Percentiles rank a stretch among this genome's conserved stretches.
These are phyloP conservation scores for Laterallus jamaicensis DNA, from an alignment of 2,113 vertebrate genomes.

Conservation along the genomic window DNA sequence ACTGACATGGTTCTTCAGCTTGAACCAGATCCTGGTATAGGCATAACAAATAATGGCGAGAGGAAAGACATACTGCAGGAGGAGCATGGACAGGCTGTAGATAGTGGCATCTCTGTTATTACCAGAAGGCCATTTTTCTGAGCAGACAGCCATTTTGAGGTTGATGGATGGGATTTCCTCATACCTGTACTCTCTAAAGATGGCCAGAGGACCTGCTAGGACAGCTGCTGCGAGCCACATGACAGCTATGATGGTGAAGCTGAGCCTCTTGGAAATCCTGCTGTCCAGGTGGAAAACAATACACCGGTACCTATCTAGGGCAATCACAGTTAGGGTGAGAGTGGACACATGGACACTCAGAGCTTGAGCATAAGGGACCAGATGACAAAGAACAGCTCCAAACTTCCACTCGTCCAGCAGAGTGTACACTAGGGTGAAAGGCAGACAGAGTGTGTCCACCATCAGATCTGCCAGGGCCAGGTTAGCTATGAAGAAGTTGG, in stretches of 20 bases:
- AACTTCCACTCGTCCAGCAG: constrained; percentile 92
- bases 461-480: constrained; percentile 90
- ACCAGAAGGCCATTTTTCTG: constrained; percentile 88
- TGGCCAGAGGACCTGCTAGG: constrained; percentile 86
- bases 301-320: constrained; percentile 88
- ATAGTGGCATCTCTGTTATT: constrained; percentile 87
- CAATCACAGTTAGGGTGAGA: constrained; percentile 89
- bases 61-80: constrained; percentile 88
- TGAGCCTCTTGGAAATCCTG: constrained; percentile 83
- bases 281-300: constrained; percentile 90
- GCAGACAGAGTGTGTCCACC: constrained; percentile 88
- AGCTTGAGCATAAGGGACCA: constrained; percentile 89
- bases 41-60: constrained; percentile 89
- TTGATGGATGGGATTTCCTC: constrained; percentile 88
- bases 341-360: constrained; percentile 90
- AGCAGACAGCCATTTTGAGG: constrained; percentile 86
- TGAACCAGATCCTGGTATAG: constrained; percentile 91
- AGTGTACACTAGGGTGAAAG: constrained; percentile 90
- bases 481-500: constrained; percentile 94
- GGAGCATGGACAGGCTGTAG: constrained; percentile 91
- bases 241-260: constrained; percentile 84
- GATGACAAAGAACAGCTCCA: constrained; percentile 86
- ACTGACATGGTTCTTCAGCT: constrained; percentile 89
- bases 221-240: constrained; percentile 85
- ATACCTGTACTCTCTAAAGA: constrained; percentile 87